phyloP scores from a whole-genome alignment of 2,113 vertebrate genomes.

The Oryzias melastigma region DNA sequence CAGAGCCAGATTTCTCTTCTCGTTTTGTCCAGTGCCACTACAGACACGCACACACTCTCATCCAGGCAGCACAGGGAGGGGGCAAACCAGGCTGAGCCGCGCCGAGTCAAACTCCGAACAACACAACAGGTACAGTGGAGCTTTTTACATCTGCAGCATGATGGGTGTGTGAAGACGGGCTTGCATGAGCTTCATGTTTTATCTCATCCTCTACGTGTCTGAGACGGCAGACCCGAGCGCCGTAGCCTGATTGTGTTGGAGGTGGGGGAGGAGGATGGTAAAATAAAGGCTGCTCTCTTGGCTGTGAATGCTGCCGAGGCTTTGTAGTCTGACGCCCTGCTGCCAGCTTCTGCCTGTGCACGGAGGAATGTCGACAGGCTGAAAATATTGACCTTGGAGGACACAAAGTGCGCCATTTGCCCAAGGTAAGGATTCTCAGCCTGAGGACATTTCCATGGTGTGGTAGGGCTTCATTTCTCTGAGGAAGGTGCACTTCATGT shows the following conservation, averaged over 20 bases:
- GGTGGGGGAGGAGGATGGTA: slow-evolving; percentile 17
- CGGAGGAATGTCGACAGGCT: slow-evolving; percentile 51
- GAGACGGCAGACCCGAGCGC: background rate
- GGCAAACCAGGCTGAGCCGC: slow-evolving; percentile 3
- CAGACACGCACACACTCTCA: slow-evolving; percentile 32
- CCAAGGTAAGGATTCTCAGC: background rate
- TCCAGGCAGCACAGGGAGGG: slow-evolving; percentile 40
- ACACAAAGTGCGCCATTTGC: slow-evolving; percentile 39
- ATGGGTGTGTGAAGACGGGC: background rate
- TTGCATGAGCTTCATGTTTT: background rate
- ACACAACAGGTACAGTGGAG: slow-evolving; percentile 57
- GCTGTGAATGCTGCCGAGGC: slow-evolving; percentile 46
- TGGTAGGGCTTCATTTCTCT: background rate
- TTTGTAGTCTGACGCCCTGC: slow-evolving; percentile 29
- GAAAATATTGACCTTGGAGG: slow-evolving; percentile 53
- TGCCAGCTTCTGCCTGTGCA: slow-evolving; percentile 26
- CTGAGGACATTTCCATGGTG: background rate
- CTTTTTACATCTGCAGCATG: slow-evolving; percentile 5
- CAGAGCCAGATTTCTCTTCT: slow-evolving; percentile 14
- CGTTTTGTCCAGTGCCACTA: slow-evolving; percentile 33
- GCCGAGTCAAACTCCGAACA: slow-evolving; percentile 7
- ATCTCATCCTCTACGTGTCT: background rate
- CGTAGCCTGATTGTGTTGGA: slow-evolving; percentile 10
- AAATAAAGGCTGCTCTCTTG: slow-evolving; percentile 41
- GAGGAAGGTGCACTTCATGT: background rate